Evolutionary conservation across 2,113 vertebrate species (phyloP), one percentile per base, ranked within the genome.

Genomic region (Triplophysa tibetana): DNA sequence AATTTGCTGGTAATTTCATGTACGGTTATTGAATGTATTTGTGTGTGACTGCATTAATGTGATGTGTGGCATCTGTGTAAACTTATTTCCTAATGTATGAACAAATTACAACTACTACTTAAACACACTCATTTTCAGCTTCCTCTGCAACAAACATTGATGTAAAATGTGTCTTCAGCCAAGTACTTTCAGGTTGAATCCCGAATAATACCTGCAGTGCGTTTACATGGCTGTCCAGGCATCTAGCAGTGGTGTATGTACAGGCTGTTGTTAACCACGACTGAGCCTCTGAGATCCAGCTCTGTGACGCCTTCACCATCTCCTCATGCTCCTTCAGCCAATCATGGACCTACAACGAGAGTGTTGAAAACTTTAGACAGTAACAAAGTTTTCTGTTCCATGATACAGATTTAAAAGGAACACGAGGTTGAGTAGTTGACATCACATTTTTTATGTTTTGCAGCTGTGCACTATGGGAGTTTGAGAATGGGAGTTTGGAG

Each of bases 301-400:
- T 85, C 29, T 90, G 83, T 0, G 93, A 91, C 29, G 89, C 94
- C 80, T 88, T 93, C 82, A 97, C 84, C 88, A 96, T 94, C 67
- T 98, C 96, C 9, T 91, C 83, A 62, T 95, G 97, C 62, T 98
- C 93, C 88, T 95, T 94, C 62, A 96, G 89, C 89, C 94, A 96
- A 19, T 70, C 80, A 3, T 90, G 89, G 75, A 95, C 93, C 98
- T 99, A 41, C 23, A 52, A 6, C 69, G 21, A 79, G 12, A 76
- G 23, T 29, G 17, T 11, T 21, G 2, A 8, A 58, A 9, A n/a
- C 4, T 9, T n/a, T 9, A 58, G n/a, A 58, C 19, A 58, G 14
- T 14, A 6, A 14, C 13, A 17, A 14, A 4, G 3, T 12, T 45
- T 12, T 45, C 10, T 45, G 43, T 11, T 45, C 11, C 43, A 45